These are phyloP conservation scores for Phyllostomus discolor DNA, from an alignment of 2,113 vertebrate genomes.

Conservation along the genomic window DNA sequence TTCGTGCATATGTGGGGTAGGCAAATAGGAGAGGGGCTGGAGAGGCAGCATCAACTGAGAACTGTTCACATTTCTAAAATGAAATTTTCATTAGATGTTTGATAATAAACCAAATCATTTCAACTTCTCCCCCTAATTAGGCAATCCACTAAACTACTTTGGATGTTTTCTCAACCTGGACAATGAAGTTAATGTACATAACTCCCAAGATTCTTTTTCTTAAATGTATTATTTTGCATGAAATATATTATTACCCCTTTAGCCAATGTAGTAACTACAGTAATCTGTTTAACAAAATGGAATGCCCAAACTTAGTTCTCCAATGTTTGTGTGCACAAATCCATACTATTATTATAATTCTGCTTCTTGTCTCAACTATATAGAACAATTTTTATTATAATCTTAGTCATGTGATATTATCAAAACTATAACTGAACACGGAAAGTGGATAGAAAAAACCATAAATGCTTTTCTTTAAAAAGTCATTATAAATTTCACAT, in stretches of 20 bases:
- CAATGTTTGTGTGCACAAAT: not conserved
- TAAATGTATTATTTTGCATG: not conserved
- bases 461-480: not conserved
- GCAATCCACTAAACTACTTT: not conserved
- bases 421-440: not conserved
- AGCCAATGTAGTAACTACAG: not conserved
- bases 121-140: not conserved
- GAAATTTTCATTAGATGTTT: not conserved
- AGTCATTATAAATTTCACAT: not conserved
- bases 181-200: not conserved
- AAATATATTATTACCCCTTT: not conserved
- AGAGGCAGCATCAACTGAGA: not conserved
- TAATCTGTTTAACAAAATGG: not conserved
- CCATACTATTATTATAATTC: not conserved
- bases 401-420: not conserved
- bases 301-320: not conserved
- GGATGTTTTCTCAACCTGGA: not conserved
- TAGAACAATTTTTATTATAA: not conserved
- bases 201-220: not conserved
- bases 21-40: not conserved
- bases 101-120: not conserved
- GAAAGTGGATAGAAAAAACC: not conserved
- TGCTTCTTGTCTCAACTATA: not conserved
- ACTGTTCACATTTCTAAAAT: conserved; percentile 12
- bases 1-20: accelerated